Evolutionary conservation across 2,888 invertebrate species (phyloP).

Genomic region (Clostera curtula): DNA sequence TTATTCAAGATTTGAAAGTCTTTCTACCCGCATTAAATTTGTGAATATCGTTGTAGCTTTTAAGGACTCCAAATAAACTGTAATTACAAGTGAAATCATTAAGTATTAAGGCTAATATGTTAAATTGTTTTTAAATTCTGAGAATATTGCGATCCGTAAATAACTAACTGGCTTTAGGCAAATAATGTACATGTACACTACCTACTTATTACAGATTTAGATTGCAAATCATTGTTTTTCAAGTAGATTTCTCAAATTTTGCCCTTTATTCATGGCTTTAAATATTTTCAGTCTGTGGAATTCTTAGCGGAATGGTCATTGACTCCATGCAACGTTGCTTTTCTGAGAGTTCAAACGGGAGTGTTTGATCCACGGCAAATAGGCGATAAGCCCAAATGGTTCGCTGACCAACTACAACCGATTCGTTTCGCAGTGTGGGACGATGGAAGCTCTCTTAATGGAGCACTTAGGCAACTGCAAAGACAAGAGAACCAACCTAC

Average conservation of each 20-base stretch:
- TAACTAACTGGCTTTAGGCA: no score
- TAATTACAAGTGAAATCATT: no score
- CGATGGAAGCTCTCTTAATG: slow-evolving; percentile 86
- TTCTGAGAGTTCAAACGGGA: slow-evolving; percentile 97
- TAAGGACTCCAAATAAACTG: no score
- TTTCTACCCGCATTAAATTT: no score
- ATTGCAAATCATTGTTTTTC: no score
- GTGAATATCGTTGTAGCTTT: no score
- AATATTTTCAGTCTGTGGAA: slow-evolving; percentile 87
- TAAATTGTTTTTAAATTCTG: no score
- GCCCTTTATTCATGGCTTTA: not conserved
- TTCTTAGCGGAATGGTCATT: slow-evolving; percentile 99
- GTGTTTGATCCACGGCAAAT: slow-evolving; percentile 95
- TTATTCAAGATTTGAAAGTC: no score
- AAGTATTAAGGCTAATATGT: no score
- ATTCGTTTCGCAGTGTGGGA: slow-evolving; percentile 96
- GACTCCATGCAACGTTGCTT: slow-evolving; percentile 98
- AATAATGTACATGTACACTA: no score
- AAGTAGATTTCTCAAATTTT: not conserved
- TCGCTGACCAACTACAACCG: slow-evolving; percentile 88
- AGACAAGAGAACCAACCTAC: slow-evolving; percentile 88
- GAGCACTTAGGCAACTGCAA: slow-evolving; percentile 82
- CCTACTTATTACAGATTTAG: no score
- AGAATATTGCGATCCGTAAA: no score
- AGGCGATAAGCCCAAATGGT: slow-evolving; percentile 99